Conservation (phyloP, 1,140 invertebrate genomes). For the Paramacrobiotus metropolitanus region DNA sequence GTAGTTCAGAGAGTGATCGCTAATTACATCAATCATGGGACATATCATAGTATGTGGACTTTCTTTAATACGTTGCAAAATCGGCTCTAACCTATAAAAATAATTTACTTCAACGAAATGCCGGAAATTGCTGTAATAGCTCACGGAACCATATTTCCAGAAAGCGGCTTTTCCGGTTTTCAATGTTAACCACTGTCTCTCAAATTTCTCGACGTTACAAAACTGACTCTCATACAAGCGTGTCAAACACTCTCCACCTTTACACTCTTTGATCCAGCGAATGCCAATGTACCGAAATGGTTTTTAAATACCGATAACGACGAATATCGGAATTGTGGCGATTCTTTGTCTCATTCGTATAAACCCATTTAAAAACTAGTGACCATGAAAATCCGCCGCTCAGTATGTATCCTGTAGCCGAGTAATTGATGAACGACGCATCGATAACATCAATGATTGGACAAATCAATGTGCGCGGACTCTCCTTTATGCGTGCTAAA, state of each 20-base stretch:
- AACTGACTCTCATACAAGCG: no score
- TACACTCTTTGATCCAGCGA: no score
- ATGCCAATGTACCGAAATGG: no score
- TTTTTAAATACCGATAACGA: not conserved
- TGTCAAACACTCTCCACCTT: no score
- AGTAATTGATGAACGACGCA: not conserved
- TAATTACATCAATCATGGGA: not conserved
- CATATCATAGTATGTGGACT: not conserved
- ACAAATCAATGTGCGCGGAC: not conserved
- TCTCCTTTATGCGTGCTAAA: not conserved
- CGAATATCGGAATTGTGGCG: not conserved
- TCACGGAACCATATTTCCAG: no score
- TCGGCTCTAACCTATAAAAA: not conserved
- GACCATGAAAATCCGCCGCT: conserved; percentile 65
- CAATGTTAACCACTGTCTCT: no score
- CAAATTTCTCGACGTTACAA: no score
- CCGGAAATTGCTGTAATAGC: no score
- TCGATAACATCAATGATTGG: not conserved
- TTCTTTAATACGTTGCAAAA: not conserved
- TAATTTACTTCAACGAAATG: no score
- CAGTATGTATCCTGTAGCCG: not conserved
- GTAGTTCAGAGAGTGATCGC: not conserved
- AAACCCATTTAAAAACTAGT: conserved; percentile 70
- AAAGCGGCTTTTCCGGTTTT: no score
- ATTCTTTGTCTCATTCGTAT: conserved; percentile 33